Conservation (phyloP, 1,140 invertebrate species). For the Papilio aristodemus region DNA sequence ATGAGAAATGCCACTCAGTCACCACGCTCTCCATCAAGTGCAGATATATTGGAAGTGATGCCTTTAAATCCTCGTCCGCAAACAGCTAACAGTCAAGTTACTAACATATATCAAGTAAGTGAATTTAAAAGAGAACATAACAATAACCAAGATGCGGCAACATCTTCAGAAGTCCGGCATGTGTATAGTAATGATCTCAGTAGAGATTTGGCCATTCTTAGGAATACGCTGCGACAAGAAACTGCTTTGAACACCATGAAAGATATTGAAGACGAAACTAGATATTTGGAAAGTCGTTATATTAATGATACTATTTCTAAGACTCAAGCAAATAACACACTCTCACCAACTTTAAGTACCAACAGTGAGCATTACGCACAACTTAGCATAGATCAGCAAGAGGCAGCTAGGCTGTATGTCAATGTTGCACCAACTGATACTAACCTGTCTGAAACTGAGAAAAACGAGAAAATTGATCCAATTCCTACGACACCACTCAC, state of each 20-base stretch:
- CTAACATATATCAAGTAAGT: constrained; percentile 76
- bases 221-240: constrained; percentile 71
- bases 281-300: constrained; percentile 59
- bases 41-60: constrained; percentile 79
- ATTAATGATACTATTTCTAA: constrained; percentile 52
- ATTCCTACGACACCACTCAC: constrained; percentile 62
- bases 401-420: constrained; percentile 82
- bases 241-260: constrained; percentile 69
- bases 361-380: constrained; percentile 80
- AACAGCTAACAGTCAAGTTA: constrained; percentile 65
- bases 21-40: constrained; percentile 80
- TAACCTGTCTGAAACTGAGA: constrained; percentile 49
- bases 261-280: constrained; percentile 71
- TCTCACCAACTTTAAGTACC: constrained; percentile 72
- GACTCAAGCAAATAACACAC: constrained; percentile 59
- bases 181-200: constrained; percentile 73
- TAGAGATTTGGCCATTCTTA: constrained; percentile 70
- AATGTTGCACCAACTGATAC: constrained; percentile 81
- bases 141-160: constrained; percentile 71
- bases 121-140: constrained; percentile 79
- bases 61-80: constrained; percentile 70
- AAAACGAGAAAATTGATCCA: constrained; percentile 55
- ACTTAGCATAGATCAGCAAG: constrained; percentile 74
- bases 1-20: constrained; percentile 66
- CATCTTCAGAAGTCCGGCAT: constrained; percentile 56